These are phyloP conservation scores for Phoxinus dragarum DNA, from an alignment of 2,797 vertebrate genomes.

Conservation along the genomic window DNA sequence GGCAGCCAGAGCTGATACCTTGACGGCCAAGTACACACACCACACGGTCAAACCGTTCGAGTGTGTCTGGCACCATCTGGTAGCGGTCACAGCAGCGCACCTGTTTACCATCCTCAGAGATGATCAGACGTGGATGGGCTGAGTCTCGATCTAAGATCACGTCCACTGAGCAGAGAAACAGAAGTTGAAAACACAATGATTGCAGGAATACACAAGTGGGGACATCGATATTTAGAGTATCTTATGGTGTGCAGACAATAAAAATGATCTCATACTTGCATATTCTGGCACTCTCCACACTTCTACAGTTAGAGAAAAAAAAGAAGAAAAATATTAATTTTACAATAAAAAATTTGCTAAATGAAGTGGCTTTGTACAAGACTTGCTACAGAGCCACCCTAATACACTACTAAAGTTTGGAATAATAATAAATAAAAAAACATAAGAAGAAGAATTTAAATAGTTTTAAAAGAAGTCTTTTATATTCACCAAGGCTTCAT, in stretches of 20 bases:
- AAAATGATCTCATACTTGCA: slow-evolving; percentile 67
- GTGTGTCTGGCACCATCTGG: slow-evolving; percentile 69
- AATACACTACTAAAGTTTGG: background rate
- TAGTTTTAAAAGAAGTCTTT: background rate
- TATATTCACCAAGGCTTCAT: background rate
- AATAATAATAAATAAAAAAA: too few species aligned
- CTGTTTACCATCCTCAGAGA: slow-evolving; percentile 78
- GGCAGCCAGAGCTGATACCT: slow-evolving; percentile 78
- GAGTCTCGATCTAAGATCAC: slow-evolving; percentile 81
- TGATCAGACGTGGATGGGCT: slow-evolving; percentile 80
- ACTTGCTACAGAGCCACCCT: background rate
- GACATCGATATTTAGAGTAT: background rate
- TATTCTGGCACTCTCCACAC: slow-evolving; percentile 73
- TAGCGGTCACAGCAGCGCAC: slow-evolving; percentile 74
- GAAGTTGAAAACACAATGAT: background rate
- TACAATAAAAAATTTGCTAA: background rate
- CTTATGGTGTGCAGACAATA: background rate
- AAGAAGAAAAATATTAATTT: background rate
- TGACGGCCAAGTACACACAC: slow-evolving; percentile 81
- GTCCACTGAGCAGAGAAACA: slow-evolving; percentile 65
- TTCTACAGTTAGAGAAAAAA: slow-evolving; percentile 61
- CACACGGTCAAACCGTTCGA: slow-evolving; percentile 78
- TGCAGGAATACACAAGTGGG: background rate
- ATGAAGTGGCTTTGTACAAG: background rate
- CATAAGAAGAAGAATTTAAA: rapidly evolving